phyloP scores from a whole-genome alignment of 2,113 vertebrate species.

The Oreocharis arfaki region DNA sequence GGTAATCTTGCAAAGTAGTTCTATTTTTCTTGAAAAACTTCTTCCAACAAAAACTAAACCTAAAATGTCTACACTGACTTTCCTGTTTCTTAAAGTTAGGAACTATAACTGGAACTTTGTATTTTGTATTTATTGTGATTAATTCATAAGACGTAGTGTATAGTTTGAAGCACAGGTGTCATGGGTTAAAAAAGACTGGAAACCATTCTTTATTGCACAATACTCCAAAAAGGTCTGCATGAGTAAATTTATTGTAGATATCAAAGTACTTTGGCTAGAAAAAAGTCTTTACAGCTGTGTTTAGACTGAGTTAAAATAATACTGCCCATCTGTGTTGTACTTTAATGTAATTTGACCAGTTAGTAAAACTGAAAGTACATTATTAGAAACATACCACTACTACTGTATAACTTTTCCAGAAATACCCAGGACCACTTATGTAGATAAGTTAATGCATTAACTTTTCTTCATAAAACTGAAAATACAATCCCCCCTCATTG shows the following conservation, averaged over 20 bases:
- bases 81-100: not conserved
- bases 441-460: not conserved
- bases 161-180: not conserved
- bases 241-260: not conserved
- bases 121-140: not conserved
- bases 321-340: not conserved
- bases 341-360: not conserved
- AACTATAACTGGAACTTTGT: not conserved
- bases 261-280: not conserved
- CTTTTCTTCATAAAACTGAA: not conserved
- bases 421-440: not conserved
- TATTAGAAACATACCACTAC: not conserved
- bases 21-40: not conserved
- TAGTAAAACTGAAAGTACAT: not conserved
- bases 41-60: not conserved
- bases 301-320: conserved; percentile 24
- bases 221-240: not conserved
- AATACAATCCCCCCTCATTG: not conserved
- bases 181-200: not conserved
- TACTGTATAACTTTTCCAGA: not conserved
- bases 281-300: not conserved
- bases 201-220: not conserved
- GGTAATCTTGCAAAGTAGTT: not conserved
- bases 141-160: not conserved
- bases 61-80: not conserved